These are phyloP conservation scores for Dendrolimus pini DNA, from an alignment of 2,888 invertebrate species.

Conservation along the genomic window DNA sequence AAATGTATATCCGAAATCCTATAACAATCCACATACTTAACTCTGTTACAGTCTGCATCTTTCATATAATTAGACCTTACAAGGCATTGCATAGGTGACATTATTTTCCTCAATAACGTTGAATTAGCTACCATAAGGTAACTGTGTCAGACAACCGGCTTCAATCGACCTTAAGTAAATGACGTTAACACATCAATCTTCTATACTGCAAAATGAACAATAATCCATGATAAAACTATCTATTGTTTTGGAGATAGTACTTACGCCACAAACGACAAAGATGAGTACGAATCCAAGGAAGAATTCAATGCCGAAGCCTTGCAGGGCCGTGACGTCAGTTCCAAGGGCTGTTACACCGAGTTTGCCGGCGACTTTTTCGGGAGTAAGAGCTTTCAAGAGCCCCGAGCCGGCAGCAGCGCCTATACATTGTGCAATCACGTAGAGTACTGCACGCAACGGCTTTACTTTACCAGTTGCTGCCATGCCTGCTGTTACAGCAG, in stretches of 20 bases:
- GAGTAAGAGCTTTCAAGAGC: constrained; percentile 83
- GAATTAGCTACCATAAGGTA: constrained; percentile 15
- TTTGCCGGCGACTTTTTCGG: constrained; percentile 74
- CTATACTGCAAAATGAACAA: too few relatives aligned
- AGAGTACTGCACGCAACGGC: constrained; percentile 83
- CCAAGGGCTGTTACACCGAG: constrained; percentile 84
- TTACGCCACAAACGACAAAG: constrained; percentile 91
- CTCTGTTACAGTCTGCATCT: too few relatives aligned
- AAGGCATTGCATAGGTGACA: constrained; percentile 15
- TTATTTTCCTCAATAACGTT: constrained; percentile 23
- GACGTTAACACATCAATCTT: too few relatives aligned
- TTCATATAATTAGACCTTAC: constrained; percentile 15
- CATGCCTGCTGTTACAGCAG: constrained; percentile 91
- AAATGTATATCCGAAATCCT: too few relatives aligned
- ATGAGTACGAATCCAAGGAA: constrained; percentile 93
- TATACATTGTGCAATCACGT: constrained; percentile 88
- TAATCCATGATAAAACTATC: too few relatives aligned
- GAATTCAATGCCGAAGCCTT: constrained; percentile 94
- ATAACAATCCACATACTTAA: too few relatives aligned
- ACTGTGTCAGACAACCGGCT: too few relatives aligned
- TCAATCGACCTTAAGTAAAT: too few relatives aligned
- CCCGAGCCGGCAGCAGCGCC: constrained; percentile 90
- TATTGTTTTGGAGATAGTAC: constrained; percentile 17
- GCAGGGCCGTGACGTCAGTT: constrained; percentile 79
- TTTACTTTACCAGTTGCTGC: constrained; percentile 87